Percentiles rank a stretch among this genome's conserved stretches.
Conservation (phyloP, 2,888 invertebrate species). For the Drosophila mimetica region DNA sequence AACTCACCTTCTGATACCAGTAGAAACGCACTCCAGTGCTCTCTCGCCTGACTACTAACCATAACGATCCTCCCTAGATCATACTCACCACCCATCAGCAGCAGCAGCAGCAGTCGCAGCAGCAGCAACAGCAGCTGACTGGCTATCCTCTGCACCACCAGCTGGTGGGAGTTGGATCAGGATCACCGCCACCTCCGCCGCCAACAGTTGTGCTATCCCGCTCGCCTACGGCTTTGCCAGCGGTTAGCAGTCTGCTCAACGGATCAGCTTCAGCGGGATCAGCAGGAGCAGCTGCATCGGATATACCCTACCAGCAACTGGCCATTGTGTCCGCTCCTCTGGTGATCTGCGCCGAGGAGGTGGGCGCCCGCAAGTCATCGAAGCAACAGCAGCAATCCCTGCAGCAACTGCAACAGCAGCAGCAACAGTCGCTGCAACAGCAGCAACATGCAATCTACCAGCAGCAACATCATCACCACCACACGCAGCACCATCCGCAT, state of each 20-base stretch:
- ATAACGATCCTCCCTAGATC: conserved; percentile 77
- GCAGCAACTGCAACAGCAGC: conserved; percentile 49
- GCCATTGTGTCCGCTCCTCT: conserved; percentile 76
- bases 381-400: conserved; percentile 47
- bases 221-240: conserved; percentile 58
- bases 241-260: conserved; percentile 67
- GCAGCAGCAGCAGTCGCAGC: conserved; percentile 66
- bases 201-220: conserved; percentile 61
- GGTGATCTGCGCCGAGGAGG: conserved; percentile 68
- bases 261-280: conserved; percentile 27
- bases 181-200: conserved; percentile 17
- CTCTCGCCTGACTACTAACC: conserved; percentile 66
- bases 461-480: conserved; percentile 65
- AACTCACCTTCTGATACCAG: conserved; percentile 14
- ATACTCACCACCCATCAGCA: conserved; percentile 78
- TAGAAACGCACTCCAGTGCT: conserved; percentile 37
- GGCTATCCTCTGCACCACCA: conserved; percentile 75
- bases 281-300: conserved; percentile 17
- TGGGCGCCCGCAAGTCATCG: conserved; percentile 35
- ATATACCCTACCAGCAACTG: conserved; percentile 72
- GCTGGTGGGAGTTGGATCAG: conserved; percentile 57
- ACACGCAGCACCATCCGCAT: conserved; percentile 55
- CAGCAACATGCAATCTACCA: conserved; percentile 36
- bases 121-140: conserved; percentile 73
- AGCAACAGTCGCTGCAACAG: conserved; percentile 43